Evolutionary conservation across 1,140 invertebrate species (phyloP).

Genomic region (Aphaenogaster ashmeadi): DNA sequence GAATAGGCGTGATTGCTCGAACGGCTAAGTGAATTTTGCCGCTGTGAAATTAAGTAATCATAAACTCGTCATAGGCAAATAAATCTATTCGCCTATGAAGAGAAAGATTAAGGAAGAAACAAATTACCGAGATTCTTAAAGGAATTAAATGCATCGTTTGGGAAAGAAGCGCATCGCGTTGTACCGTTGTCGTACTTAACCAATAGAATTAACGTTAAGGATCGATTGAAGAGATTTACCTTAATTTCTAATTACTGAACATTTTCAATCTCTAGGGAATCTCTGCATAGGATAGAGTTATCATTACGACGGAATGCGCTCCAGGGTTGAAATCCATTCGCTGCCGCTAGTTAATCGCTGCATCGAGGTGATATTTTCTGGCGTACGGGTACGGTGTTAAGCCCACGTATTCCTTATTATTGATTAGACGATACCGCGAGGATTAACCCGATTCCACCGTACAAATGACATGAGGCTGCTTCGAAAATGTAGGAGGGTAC

Average conservation of each 20-base stretch:
- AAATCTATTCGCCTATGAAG: not conserved
- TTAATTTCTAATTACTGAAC: not conserved
- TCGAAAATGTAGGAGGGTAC: slow-evolving; percentile 67
- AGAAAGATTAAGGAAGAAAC: not conserved
- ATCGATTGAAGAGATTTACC: not conserved
- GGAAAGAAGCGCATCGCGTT: too few relatives aligned
- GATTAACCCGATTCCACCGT: slow-evolving; percentile 60
- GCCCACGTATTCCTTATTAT: slow-evolving; percentile 38
- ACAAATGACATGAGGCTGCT: slow-evolving; percentile 76
- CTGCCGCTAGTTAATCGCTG: slow-evolving; percentile 22
- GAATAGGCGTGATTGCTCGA: slow-evolving; percentile 26
- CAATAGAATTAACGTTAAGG: not conserved
- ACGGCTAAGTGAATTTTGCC: slow-evolving; percentile 43
- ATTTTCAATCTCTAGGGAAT: not conserved
- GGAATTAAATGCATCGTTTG: too few relatives aligned
- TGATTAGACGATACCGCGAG: slow-evolving; percentile 61
- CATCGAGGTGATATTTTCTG: slow-evolving; percentile 26
- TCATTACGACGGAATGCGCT: slow-evolving; percentile 28
- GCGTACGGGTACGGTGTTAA: not conserved
- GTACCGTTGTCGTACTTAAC: not conserved
- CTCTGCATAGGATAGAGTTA: slow-evolving; percentile 3
- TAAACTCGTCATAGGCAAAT: not conserved
- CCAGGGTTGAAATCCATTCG: not conserved
- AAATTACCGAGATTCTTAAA: not conserved
- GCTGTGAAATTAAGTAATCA: slow-evolving; percentile 34